Base-by-base conservation (phyloP, 2,888 invertebrate genomes). In the Ichneumoninae sp. region DNA sequence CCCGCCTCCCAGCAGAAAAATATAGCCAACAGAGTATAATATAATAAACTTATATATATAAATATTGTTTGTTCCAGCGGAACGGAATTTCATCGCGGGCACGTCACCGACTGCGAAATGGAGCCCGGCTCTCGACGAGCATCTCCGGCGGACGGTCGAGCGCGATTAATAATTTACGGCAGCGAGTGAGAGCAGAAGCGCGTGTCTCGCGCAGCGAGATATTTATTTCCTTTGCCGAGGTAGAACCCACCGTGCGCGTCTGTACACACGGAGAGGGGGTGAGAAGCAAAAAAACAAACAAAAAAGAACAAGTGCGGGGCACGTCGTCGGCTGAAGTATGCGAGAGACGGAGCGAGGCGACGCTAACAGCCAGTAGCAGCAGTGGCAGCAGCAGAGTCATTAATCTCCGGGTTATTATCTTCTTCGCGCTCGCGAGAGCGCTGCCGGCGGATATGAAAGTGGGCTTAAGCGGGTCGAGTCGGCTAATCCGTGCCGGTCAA, bases 401-500 rank as follows among this genome's bases (percentile, higher is more conserved):
- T 85, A 82, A 85, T 85, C 82, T 85, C 76, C 76, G 82, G 72
- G 84, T 85, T 82, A 85, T 85, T 85, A 82, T 82, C 84, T 85
- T 80, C 82, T 82, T 82, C 84, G 79, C 79, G 76, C 82, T 71
- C 60, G 82, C 72, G 72, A 80, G 77, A 65, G 76, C 76, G 76
- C 82, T 77, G 80, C 84, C 84, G 82, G 62, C 75, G 80, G 82
- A 80, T 85, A 85, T 80, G 81, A 77, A 70, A 84, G 78, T 79
- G 82, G 36, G 79, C 76, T 85, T 82, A 82, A 85, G 71, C 75
- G 62, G 68, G 76, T 80, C 66, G 79, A 76, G 86, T 80, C 86
- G 76, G 82, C 86, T 88, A 88, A 89, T 87, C 87, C 87, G 86
- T 86, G 86, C 87, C 86, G 89, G 89, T 88, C 89, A 89, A 88